These are phyloP conservation scores for Eugnorisma glareosa DNA, from an alignment of 2,888 invertebrate genomes.

Conservation along the genomic window DNA sequence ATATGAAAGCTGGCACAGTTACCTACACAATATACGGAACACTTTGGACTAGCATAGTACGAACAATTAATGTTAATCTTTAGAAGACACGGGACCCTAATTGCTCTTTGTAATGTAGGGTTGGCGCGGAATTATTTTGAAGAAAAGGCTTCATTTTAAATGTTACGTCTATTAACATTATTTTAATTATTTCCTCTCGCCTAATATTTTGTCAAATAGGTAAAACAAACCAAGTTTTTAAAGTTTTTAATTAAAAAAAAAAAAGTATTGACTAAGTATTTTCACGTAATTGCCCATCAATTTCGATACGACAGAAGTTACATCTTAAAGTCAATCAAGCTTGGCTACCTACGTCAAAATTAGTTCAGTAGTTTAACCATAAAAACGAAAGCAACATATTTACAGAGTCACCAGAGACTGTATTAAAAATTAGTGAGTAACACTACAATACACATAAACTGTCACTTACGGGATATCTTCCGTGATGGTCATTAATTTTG, in stretches of 20 bases:
- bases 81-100: slow-evolving; percentile 26
- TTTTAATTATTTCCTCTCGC: not conserved
- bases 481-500: no score
- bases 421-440: not conserved
- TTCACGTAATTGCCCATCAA: not conserved
- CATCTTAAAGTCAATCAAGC: not conserved
- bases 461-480: no score
- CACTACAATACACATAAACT: not conserved
- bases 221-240: not conserved
- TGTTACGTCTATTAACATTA: not conserved
- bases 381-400: not conserved
- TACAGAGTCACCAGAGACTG: not conserved
- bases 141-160: not conserved
- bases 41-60: slow-evolving; percentile 4
- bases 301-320: not conserved
- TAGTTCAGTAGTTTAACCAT: not conserved
- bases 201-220: not conserved
- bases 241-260: not conserved
- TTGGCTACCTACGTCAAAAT: not conserved
- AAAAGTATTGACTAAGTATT: no score
- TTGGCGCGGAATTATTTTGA: not conserved
- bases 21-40: not conserved
- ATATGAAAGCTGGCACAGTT: not conserved
- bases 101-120: slow-evolving; percentile 35
- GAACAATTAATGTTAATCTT: slow-evolving; percentile 33